phyloP scores from a whole-genome alignment of 2,797 vertebrate species.

The Huso huso region DNA sequence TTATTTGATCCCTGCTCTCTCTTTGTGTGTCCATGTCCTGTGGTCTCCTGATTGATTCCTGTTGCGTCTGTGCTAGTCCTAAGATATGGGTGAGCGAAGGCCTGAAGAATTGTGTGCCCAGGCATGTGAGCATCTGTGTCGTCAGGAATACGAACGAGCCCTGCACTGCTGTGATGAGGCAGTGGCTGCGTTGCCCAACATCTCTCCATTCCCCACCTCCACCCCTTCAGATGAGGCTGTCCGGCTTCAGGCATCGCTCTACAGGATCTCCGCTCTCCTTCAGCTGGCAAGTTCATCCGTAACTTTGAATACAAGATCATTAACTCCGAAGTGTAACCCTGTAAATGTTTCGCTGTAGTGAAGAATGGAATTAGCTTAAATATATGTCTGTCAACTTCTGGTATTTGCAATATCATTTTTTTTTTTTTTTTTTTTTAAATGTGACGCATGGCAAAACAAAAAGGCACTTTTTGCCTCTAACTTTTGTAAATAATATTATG shows the following conservation, averaged over 20 bases:
- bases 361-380: no score
- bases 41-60: not conserved
- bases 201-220: not conserved
- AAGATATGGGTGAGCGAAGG: constrained; percentile 22
- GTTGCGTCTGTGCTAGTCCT: not conserved
- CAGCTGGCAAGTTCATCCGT: constrained; percentile 10
- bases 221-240: constrained; percentile 1
- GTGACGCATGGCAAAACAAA: not conserved
- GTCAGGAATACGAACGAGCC: constrained; percentile 15
- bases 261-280: constrained; percentile 11
- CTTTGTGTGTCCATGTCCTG: no score
- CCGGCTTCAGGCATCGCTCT: constrained; percentile 13
- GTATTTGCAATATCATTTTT: not conserved
- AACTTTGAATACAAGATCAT: no score
- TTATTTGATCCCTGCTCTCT: no score
- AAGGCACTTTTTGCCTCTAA: not conserved
- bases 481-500: no score
- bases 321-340: no score
- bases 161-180: constrained; percentile 19
- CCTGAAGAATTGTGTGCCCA: constrained; percentile 17
- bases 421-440: constrained; percentile 5
- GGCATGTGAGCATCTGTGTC: constrained; percentile 16
- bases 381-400: no score
- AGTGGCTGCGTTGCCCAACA: not conserved
- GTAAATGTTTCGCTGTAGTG: no score